A percentile compares a stretch with the other conserved stretches of the same genome.
Evolutionary conservation across 2,113 vertebrate genomes (phyloP).

Genomic region (Emydura subglobosa): DNA sequence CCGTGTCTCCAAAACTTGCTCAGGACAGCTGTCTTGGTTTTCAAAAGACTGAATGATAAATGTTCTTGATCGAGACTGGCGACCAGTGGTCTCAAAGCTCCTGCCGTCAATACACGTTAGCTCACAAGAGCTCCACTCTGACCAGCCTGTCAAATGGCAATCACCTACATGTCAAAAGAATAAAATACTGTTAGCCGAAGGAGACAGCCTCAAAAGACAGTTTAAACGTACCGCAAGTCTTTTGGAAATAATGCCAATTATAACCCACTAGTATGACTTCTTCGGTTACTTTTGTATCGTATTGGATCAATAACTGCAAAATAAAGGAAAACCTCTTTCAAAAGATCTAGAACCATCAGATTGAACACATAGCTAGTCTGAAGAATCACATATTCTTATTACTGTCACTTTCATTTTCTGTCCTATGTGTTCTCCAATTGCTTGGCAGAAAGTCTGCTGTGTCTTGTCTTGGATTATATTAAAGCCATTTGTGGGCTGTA

Average conservation of each 20-base stretch:
- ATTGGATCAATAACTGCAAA: not conserved
- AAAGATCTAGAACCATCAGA: constrained; percentile 15
- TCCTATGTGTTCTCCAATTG: not conserved
- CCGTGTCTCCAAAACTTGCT: constrained; percentile 88
- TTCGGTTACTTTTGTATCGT: constrained; percentile 24
- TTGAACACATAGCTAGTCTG: not conserved
- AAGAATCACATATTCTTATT: constrained; percentile 11
- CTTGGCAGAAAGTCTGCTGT: not conserved
- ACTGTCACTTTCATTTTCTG: fast-evolving
- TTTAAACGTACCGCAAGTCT: not conserved
- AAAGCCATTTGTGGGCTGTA: not conserved
- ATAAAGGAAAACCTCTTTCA: not conserved
- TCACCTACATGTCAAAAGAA: constrained; percentile 82
- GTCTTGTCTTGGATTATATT: not conserved
- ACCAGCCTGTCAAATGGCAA: constrained; percentile 96
- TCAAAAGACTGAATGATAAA: constrained; percentile 88
- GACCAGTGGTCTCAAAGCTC: constrained; percentile 90
- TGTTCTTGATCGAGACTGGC: constrained; percentile 90
- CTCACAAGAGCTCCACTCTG: constrained; percentile 95
- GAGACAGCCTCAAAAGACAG: not conserved
- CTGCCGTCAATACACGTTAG: constrained; percentile 93
- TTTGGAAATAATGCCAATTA: not conserved
- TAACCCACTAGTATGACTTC: not conserved
- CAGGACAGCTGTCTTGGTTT: constrained; percentile 89
- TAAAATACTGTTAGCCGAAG: not conserved